Base-by-base conservation (phyloP, 2,113 vertebrate genomes). In the Budorcas taxicolor region DNA sequence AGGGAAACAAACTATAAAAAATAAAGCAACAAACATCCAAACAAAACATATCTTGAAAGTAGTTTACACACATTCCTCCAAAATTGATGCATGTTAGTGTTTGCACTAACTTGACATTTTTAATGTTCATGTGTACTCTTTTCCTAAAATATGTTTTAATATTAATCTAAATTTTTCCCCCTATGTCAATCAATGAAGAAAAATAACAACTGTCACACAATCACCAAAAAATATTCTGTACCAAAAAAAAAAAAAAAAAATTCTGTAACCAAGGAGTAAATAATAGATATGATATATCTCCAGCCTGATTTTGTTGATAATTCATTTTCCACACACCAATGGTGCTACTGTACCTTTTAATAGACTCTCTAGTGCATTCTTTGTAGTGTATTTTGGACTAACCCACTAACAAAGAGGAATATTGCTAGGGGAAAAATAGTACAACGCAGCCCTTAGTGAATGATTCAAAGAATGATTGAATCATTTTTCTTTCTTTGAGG, bases 401-500 rank as follows among this genome's bases (percentile, higher is more conserved):
- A 98, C 96, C 33, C 45, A 90, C 10, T 23, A 86, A 97, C 64
- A 96, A 2, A 87, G 11, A 76, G 90, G 95, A 98, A 98, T 87
- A 98, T 94, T 95, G 23, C 0, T 8, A 83, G 57, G 83, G 14
- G 16, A 19, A 67, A 97, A 96, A 95, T 92, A 96, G 62, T 88
- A 94, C 36, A 85, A 23, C 12, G 94, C 62, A 92, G n/a, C 12
- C 71, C 27, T 94, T 85, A 64, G 25, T 87, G 81, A 67, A 89
- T 91, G 90, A 76, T 90, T 87, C 11, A 47, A 94, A 97, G 74
- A 97, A 97, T 94, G n/a, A 97, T 84, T 85, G 85, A 92, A 23
- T 80, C 92, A 33, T 95, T 95, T 98, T 97, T 97, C 95, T 95
- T 95, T 93, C 78, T 84, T 67, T 53, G n/a, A 91, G 87, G 60